Evolutionary conservation across 2,113 vertebrate species (phyloP).

Genomic region (Notechis scutatus): DNA sequence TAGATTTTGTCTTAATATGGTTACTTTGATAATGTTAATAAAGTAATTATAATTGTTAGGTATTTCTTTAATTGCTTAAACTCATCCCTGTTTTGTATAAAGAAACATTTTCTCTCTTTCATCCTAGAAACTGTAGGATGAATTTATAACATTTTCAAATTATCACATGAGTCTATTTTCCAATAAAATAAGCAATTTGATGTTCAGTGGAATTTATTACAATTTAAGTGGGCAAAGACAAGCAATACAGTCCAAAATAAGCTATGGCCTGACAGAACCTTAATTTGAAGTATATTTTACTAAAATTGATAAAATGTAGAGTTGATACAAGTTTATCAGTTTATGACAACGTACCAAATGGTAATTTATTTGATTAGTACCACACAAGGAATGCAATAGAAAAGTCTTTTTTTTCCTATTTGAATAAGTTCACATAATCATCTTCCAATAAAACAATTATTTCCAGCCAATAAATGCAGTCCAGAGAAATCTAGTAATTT

Average conservation of each 20-base stretch:
- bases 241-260: neutral
- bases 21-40: neutral
- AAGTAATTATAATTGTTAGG: neutral
- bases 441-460: neutral
- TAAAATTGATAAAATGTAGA: neutral
- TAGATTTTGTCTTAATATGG: neutral
- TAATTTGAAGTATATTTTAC: neutral
- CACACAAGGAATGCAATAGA: neutral
- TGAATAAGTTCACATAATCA: neutral
- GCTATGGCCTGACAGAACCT: neutral
- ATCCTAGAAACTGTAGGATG: neutral
- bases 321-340: neutral
- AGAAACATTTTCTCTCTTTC: neutral
- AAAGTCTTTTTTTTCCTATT: neutral
- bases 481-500: neutral
- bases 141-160: neutral
- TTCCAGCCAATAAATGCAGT: neutral
- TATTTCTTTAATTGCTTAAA: neutral
- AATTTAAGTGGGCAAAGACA: neutral
- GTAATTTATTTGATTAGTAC: neutral
- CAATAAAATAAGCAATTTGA: neutral
- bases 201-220: neutral
- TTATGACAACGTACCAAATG: neutral
- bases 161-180: neutral
- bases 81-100: neutral